These are phyloP conservation scores for Diorhabda sublineata DNA, from an alignment of 1,140 invertebrate species.

Conservation along the genomic window DNA sequence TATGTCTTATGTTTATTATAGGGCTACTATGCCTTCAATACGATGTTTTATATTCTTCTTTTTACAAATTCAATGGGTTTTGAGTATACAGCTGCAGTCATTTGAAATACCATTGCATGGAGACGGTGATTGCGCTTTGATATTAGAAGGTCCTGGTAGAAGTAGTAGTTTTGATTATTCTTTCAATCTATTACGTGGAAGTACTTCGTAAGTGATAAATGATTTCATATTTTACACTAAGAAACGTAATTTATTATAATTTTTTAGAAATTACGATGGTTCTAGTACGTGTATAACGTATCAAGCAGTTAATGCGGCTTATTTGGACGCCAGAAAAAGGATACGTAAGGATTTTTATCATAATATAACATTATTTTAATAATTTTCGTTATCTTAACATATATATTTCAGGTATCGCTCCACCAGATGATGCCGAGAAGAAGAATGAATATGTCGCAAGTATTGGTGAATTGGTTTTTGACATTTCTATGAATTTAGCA, in stretches of 20 bases:
- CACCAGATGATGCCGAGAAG: conserved; percentile 68
- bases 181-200: conserved; percentile 71
- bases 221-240: too few species aligned
- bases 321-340: conserved; percentile 78
- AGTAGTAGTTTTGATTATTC: conserved; percentile 78
- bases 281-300: conserved; percentile 85
- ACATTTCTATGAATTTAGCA: conserved; percentile 79
- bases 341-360: conserved; percentile 62
- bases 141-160: conserved; percentile 67
- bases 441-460: conserved; percentile 75
- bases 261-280: conserved; percentile 63
- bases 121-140: conserved; percentile 68
- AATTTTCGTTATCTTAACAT: too few species aligned
- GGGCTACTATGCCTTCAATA: not conserved
- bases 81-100: conserved; percentile 42
- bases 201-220: conserved; percentile 56
- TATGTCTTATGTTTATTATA: not conserved
- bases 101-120: conserved; percentile 43
- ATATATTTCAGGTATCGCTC: conserved; percentile 61
- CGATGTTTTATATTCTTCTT: not conserved
- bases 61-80: not conserved
- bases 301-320: conserved; percentile 85
- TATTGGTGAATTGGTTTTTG: conserved; percentile 78
- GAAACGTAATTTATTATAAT: not conserved
- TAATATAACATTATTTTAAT: not conserved